These are phyloP conservation scores for Cartodere bifasciata DNA, from an alignment of 2,888 invertebrate species.

Conservation along the genomic window DNA sequence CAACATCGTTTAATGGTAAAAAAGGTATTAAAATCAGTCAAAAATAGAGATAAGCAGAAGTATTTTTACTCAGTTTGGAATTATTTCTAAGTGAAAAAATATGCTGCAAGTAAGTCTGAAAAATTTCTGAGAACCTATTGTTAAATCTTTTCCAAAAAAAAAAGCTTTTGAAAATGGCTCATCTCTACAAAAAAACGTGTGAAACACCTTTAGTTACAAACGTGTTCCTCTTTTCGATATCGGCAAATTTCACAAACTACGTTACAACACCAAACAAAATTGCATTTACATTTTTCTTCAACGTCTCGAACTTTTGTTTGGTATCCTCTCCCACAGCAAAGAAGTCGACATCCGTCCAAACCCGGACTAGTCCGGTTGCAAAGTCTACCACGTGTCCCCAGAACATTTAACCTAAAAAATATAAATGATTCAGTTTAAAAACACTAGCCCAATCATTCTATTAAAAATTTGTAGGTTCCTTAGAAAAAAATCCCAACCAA, in stretches of 20 bases:
- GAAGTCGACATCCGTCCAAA: constrained; percentile 72
- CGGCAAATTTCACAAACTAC: constrained; percentile 76
- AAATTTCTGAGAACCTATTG: too few species aligned
- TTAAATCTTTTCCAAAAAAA: too few species aligned
- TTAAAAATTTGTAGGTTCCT: too few species aligned
- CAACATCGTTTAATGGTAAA: too few species aligned
- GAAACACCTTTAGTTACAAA: constrained; percentile 83
- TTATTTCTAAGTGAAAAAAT: too few species aligned
- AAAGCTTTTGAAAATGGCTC: too few species aligned
- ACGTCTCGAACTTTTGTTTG: constrained; percentile 72
- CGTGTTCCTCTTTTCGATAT: constrained; percentile 68
- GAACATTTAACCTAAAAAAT: constrained; percentile 54
- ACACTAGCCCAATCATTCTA: neutral
- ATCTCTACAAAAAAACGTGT: too few species aligned
- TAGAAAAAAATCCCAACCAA: too few species aligned
- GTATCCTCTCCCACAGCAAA: constrained; percentile 83
- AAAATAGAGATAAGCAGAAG: too few species aligned
- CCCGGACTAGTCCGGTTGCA: constrained; percentile 79
- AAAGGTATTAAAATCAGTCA: too few species aligned
- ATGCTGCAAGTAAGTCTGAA: too few species aligned
- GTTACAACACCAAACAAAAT: constrained; percentile 84
- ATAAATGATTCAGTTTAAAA: constrained; percentile 3
- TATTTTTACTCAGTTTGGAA: too few species aligned
- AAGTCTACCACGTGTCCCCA: constrained; percentile 69
- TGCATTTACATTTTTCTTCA: constrained; percentile 78